Base-by-base conservation (phyloP, 2,113 vertebrate genomes). In the Carassius auratus region DNA sequence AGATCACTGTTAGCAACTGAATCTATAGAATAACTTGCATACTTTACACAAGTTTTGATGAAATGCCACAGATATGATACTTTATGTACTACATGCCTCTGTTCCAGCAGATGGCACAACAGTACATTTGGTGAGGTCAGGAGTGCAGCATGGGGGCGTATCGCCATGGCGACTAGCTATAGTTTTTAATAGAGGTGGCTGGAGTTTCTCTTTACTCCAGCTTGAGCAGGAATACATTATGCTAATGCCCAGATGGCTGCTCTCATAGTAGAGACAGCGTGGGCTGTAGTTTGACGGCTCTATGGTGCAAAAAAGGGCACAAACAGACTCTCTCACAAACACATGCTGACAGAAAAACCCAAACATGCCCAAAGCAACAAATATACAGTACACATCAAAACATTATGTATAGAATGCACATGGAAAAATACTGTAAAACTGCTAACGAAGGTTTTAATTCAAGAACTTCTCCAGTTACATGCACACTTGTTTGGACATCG, bases 171-270 rank as follows among this genome's bases (percentile, higher is more conserved):
- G 87, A 90, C 77, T 82, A 87, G 86, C 83, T 84, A 87, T 84
- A 90, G 88, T 91, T 92, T 88, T 86, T 87, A 88, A 82, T 81
- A 76, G 66, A 61, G 78, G 86, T 88, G 86, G 86, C 83, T 90
- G 92, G 91, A 91, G 91, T 89, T 91, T 91, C 71, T 88, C 77
- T 76, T 79, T 86, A 76, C 76, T 87, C 87, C 86, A 89, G 88
- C 88, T 90, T 91, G 90, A 92, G 88, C 12, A 91, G 92, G 90
- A 94, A 93, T 93, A 91, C 88, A 91, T 93, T 92, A 94, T 93
- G 91, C 48, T 91, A 91, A 93, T 91, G 15, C 90, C 85, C 93
- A 93, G 92, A 93, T 93, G 94, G 92, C 86, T 90, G 84, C 89
- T 90, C 87, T 89, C 88, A 91, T 78, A 85, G 74, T 45, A 85